phyloP scores from a whole-genome alignment of 2,113 vertebrate genomes.

The Oceanites oceanicus region DNA sequence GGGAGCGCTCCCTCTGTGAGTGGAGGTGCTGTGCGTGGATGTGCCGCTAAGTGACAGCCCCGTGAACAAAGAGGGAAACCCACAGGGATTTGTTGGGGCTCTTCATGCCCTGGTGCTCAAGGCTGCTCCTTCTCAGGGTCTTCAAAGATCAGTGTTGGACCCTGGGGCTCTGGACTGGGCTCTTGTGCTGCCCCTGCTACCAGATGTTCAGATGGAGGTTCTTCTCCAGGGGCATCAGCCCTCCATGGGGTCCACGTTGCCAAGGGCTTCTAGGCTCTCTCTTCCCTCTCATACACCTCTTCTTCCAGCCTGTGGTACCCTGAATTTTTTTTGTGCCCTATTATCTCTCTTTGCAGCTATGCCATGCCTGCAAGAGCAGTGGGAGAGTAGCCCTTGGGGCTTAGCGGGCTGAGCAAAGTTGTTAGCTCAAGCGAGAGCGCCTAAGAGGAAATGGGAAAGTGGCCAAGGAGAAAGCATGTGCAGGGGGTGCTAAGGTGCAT shows the following conservation, averaged over 20 bases:
- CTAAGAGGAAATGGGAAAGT: not conserved
- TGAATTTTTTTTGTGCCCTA: not conserved
- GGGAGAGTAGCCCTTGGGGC: not conserved
- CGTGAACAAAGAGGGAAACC: not conserved
- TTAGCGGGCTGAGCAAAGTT: not conserved
- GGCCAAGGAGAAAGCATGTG: not conserved
- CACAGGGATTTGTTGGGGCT: not conserved
- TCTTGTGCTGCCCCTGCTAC: not conserved
- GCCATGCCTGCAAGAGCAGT: not conserved
- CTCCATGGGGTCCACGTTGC: not conserved
- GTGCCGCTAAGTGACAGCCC: not conserved
- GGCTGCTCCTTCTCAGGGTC: not conserved
- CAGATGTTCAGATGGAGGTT: not conserved
- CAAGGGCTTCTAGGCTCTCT: not conserved
- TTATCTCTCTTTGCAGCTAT: not conserved
- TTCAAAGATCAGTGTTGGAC: not conserved
- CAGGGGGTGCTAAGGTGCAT: not conserved
- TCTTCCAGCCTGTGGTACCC: not conserved
- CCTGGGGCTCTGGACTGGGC: too few relatives aligned
- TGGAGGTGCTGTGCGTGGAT: not conserved
- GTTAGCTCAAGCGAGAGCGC: fast-evolving
- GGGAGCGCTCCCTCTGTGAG: not conserved
- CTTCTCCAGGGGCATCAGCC: not conserved
- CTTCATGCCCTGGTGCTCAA: not conserved
- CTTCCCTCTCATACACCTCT: not conserved